Evolutionary conservation across 2,113 vertebrate species (phyloP).

Genomic region (Megaceryle torquata): DNA sequence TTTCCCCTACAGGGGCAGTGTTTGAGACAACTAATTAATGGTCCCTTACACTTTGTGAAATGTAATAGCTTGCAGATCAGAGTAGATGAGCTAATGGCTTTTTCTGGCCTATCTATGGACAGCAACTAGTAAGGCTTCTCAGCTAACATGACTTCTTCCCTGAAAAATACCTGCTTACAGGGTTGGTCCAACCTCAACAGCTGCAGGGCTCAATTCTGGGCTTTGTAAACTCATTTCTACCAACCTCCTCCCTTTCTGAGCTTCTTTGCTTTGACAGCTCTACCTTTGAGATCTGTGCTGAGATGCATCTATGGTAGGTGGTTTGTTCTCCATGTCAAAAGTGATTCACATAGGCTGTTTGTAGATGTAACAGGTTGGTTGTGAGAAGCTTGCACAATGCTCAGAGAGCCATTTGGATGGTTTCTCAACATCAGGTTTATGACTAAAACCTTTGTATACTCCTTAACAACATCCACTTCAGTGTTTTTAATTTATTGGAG

Average conservation of each 20-base stretch:
- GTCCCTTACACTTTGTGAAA: neutral
- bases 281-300: neutral
- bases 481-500: neutral
- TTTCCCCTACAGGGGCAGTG: too few species aligned
- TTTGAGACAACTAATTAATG: too few species aligned
- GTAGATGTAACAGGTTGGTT: neutral
- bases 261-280: neutral
- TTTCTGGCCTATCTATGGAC: neutral
- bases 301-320: neutral
- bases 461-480: neutral
- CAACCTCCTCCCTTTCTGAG: neutral
- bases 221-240: neutral
- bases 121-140: neutral
- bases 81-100: neutral
- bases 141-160: neutral
- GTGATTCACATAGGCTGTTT: fast-evolving
- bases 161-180: neutral
- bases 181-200: neutral
- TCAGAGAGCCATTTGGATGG: neutral
- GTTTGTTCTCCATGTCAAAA: neutral
- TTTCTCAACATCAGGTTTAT: neutral
- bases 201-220: neutral
- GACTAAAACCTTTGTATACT: neutral
- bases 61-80: neutral
- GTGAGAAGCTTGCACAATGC: neutral